Base-by-base conservation (phyloP, 2,797 vertebrate genomes). In the Gymnopithys bicolor region DNA sequence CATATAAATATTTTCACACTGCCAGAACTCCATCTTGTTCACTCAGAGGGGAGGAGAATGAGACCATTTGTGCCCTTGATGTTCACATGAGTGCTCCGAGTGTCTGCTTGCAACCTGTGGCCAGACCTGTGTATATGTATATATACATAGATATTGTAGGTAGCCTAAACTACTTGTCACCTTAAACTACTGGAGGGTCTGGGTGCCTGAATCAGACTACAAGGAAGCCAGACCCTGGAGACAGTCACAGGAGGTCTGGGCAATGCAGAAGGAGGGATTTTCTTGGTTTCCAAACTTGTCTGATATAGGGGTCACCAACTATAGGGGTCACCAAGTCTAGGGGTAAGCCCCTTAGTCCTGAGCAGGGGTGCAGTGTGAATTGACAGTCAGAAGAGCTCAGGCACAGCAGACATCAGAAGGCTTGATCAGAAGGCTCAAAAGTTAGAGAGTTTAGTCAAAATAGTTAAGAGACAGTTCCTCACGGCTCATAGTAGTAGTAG, bases 201-300 rank as follows among this genome's bases (percentile, higher is more conserved):
- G 25, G 3, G 12, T 76, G 39, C 35, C 30, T 83, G 52, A 84
- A 27, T 49, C 30, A 71, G 9, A 56, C 25, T 83, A 58, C 45
- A 63, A 66, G 49, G 15, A 87, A 87, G 5, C 7, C 43, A 73
- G 21, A 22, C 12, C 7, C 7, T 39, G 23, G 7, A 66, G 10
- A 41, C 15, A 56, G 25, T 9, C 0, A 0, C 30, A 56, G 25
- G 28, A 55, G 10, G 13, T 45, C 62, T 2, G 4, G 37, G 9
- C 28, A 81, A 48, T 35, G 37, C 9, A 41, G n/a, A 49, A 52
- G 19, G 10, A 74, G 15, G 8, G 27, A 41, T 69, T 6, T 5
- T 83, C 37, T 41, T 56, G 2, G 8, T 53, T 92, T 74, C 64
- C 18, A 80, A 17, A 35, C 10, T 63, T 18, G 2, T 39, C 48